Base-by-base conservation (phyloP, 2,888 invertebrate genomes). In the Coelopa pilipes region DNA sequence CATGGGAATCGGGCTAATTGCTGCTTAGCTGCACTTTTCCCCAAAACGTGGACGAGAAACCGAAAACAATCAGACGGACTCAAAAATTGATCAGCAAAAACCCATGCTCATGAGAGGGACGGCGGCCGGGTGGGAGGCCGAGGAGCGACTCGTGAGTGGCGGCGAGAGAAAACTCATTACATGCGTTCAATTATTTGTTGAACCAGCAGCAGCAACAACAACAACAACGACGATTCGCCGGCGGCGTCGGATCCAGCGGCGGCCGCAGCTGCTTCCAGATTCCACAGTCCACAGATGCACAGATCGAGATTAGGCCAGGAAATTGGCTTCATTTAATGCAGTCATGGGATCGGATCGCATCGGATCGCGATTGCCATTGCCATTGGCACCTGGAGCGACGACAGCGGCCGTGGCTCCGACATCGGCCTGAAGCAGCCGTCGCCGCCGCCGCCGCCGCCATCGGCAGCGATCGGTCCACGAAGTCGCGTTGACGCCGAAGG, bases 1-100 rank as follows among this genome's bases (percentile, higher is more conserved):
- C 82, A 82, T 85, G 86, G 84, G 86, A 86, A 86, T 81, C 84
- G 82, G 85, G 86, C 83, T 86, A 86, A 86, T 86, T 86, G 86
- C 81, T 84, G 81, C 82, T 84, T 82, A 84, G 86, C 81, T 86
- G 86, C 85, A 86, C 84, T 86, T 83, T 85, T 86, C 84, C 82
- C 82, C 80, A 80, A 83, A 81, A 81, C 80, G 81, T 83, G 82
- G 82, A 81, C 80, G 80, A 78, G 78, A 73, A 46, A 59, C 45
- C 1, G 50, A 21, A 65, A 50, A 53, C 13, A 60, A 60, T 15
- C 11, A 24, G 7, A 19, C 19, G 46, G 21, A 57, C 15, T 2
- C 45, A 67, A 67, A 70, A 60, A 59, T 59, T 59, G 55, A 70
- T 17, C 46, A 60, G 24, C n/a, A 46, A 60, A 70, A 70, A 57